These are phyloP conservation scores for Cloeon dipterum DNA, from an alignment of 2,888 invertebrate species.

Conservation along the genomic window DNA sequence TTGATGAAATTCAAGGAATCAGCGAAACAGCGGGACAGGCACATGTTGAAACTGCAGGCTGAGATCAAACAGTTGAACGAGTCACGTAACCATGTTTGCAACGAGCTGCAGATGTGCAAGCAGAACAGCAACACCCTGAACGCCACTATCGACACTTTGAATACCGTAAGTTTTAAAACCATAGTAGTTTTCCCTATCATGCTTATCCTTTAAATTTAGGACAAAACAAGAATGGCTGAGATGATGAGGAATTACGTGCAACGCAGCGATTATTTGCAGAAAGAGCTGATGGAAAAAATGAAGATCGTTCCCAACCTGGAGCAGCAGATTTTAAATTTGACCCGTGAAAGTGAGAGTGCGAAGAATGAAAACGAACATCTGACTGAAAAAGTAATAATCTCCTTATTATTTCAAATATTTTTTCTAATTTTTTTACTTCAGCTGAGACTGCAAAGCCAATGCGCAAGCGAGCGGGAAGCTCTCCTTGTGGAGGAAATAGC, in stretches of 20 bases:
- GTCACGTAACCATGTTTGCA: constrained; percentile 4
- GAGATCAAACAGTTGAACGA: constrained; percentile 6
- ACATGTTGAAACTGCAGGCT: constrained; percentile 5
- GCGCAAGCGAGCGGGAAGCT: background rate
- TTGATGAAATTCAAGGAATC: background rate
- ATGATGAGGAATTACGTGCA: constrained; percentile 5
- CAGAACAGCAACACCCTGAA: constrained; percentile 6
- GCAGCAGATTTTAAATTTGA: constrained; percentile 1
- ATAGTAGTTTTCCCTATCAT: background rate
- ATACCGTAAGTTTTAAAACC: constrained; percentile 2
- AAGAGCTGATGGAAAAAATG: background rate
- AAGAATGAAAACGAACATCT: constrained; percentile 2
- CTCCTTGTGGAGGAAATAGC: background rate
- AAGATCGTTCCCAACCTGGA: too few species aligned
- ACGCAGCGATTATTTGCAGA: constrained; percentile 3
- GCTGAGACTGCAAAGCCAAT: background rate
- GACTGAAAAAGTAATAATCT: background rate
- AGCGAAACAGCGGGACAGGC: constrained; percentile 4
- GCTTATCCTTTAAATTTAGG: constrained; percentile 3
- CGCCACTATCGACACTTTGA: constrained; percentile 5
- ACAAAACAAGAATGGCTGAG: constrained; percentile 5
- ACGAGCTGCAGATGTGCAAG: constrained; percentile 5
- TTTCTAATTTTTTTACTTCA: background rate
- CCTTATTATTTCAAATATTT: background rate
- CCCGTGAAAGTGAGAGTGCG: background rate